A percentile compares a stretch with the other conserved stretches of the same genome.
Conservation (phyloP, 2,113 vertebrate species). For the Tylochromis polylepis region DNA sequence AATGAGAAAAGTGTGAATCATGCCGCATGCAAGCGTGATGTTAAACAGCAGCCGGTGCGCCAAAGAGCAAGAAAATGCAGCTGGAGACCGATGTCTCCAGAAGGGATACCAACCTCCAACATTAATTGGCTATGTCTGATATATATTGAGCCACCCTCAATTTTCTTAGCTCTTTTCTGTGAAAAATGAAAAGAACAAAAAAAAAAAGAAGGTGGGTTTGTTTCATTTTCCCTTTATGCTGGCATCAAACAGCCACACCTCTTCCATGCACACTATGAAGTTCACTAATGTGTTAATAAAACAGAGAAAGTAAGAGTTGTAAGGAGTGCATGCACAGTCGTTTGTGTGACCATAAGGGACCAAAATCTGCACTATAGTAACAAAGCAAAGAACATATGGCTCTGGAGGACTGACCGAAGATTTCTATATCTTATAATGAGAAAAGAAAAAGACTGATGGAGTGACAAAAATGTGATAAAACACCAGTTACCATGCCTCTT, state of each 20-base stretch:
- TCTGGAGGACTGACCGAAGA: neutral
- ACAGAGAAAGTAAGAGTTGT: conserved; percentile 18
- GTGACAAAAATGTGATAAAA: conserved; percentile 53
- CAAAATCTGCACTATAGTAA: neutral
- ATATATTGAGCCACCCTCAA: conserved; percentile 99
- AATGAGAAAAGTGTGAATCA: conserved; percentile 26
- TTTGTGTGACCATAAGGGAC: neutral
- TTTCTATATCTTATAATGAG: conserved; percentile 1
- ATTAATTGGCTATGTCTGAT: conserved; percentile 99
- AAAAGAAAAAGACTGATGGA: conserved; percentile 1
- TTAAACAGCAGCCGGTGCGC: conserved; percentile 52
- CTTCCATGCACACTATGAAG: conserved; percentile 47
- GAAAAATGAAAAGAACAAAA: conserved; percentile 77
- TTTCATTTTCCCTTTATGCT: conserved; percentile 49
- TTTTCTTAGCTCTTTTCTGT: conserved; percentile 97
- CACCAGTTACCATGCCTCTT: conserved; percentile 26
- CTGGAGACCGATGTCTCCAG: conserved; percentile 62
- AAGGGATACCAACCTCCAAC: conserved; percentile 99
- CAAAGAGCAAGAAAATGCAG: conserved; percentile 77
- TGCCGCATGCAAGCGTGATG: conserved; percentile 64
- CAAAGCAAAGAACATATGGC: neutral
- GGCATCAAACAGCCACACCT: conserved; percentile 46
- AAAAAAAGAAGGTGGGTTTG: conserved; percentile 42
- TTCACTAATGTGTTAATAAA: conserved; percentile 25
- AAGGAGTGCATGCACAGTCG: conserved; percentile 48